These are phyloP conservation scores for Anhinga anhinga DNA, from an alignment of 2,113 vertebrate genomes.

Conservation along the genomic window DNA sequence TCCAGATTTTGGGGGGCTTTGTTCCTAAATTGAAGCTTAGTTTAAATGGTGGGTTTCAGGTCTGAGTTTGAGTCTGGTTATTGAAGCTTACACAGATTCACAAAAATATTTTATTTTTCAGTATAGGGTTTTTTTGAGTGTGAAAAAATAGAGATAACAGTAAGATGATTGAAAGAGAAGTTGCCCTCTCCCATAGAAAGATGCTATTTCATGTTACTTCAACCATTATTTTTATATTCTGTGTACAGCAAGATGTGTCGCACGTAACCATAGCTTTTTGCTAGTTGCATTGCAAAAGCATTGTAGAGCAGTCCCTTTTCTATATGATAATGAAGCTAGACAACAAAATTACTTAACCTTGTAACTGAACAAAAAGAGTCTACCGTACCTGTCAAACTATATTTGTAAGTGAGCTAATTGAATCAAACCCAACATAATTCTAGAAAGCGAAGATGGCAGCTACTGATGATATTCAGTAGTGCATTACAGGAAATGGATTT, in stretches of 20 bases:
- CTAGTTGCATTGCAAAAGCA: neutral
- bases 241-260: neutral
- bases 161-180: neutral
- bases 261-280: neutral
- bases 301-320: neutral
- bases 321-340: neutral
- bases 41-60: neutral
- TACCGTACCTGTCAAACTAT: neutral
- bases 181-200: neutral
- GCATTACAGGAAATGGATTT: neutral
- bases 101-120: neutral
- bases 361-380: neutral
- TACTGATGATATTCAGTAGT: neutral
- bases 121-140: neutral
- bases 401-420: neutral
- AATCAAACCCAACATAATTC: neutral
- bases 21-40: neutral
- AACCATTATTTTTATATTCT: neutral
- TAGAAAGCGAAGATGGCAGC: neutral
- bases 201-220: neutral
- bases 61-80: neutral
- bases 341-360: conserved; percentile 12
- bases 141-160: neutral
- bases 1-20: neutral
- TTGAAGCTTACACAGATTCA: neutral